These are phyloP conservation scores for Leptobrachium leishanense DNA, from an alignment of 2,113 vertebrate genomes.

Conservation along the genomic window DNA sequence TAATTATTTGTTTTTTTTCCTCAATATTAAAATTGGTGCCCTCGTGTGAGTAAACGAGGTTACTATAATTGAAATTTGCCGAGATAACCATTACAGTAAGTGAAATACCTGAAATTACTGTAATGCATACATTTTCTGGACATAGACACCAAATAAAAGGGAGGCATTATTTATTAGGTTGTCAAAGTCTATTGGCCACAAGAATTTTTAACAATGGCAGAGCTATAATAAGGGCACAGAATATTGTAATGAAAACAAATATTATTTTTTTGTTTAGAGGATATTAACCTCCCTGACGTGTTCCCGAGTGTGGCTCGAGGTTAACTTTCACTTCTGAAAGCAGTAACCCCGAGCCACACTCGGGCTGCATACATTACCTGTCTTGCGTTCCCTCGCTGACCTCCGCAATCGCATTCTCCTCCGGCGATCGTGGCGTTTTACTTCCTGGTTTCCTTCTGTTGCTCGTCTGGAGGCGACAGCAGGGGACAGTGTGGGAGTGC, in stretches of 20 bases:
- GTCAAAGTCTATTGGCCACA: background rate
- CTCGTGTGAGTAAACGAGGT: constrained; percentile 59
- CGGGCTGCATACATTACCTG: too few relatives aligned
- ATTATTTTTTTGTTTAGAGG: too few relatives aligned
- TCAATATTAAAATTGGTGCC: constrained; percentile 43
- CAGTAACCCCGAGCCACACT: too few relatives aligned
- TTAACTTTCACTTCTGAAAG: too few relatives aligned
- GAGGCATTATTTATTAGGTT: constrained; percentile 22
- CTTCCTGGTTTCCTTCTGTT: too few relatives aligned
- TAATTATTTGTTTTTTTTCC: constrained; percentile 59
- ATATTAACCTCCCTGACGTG: too few relatives aligned
- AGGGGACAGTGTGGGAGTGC: too few relatives aligned
- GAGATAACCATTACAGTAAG: constrained; percentile 61
- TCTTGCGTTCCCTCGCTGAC: too few relatives aligned
- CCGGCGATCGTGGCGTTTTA: too few relatives aligned
- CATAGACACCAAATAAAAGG: constrained; percentile 1
- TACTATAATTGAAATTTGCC: constrained; percentile 61
- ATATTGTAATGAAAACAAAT: background rate
- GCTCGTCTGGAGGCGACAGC: too few relatives aligned
- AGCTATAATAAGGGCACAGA: background rate
- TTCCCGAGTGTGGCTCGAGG: too few relatives aligned
- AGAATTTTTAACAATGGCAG: background rate
- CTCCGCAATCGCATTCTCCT: too few relatives aligned
- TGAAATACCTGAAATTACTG: constrained; percentile 49
- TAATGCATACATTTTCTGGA: constrained; percentile 24